Conservation (phyloP, 1,140 invertebrate genomes). For the Eueides isabella region DNA sequence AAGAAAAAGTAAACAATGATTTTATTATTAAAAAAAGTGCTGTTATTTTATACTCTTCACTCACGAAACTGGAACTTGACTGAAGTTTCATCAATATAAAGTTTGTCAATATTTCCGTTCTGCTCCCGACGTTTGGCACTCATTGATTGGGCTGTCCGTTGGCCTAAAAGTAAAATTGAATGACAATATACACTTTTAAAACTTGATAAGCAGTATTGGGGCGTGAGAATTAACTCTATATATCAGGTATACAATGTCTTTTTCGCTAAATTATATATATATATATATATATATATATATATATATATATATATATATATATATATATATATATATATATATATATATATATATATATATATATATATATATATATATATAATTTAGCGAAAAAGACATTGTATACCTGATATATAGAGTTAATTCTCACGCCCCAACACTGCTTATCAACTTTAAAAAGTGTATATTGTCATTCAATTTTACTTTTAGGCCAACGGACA, state of each 20-base stretch:
- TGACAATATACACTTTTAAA: slow-evolving; percentile 33
- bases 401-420: background rate
- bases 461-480: slow-evolving; percentile 36
- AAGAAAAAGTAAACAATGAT: too few species aligned
- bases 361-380: too few species aligned
- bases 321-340: too few species aligned
- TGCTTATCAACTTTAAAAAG: slow-evolving; percentile 28
- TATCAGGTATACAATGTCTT: background rate
- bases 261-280: background rate
- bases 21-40: too few species aligned
- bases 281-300: too few species aligned
- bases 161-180: slow-evolving; percentile 40
- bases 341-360: too few species aligned
- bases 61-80: background rate
- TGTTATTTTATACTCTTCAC: background rate
- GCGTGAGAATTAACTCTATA: background rate
- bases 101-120: slow-evolving; percentile 31
- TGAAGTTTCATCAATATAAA: slow-evolving; percentile 19
- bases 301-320: too few species aligned
- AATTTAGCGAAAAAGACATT: background rate
- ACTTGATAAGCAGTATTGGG: slow-evolving; percentile 9
- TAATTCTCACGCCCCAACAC: background rate
- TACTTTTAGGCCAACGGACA: slow-evolving; percentile 38
- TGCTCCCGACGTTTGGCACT: slow-evolving; percentile 17
- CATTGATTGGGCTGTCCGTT: slow-evolving; percentile 38